Percentiles rank a stretch among this genome's conserved stretches.
Conservation (phyloP, 2,888 invertebrate genomes). For the Melieria picta region DNA sequence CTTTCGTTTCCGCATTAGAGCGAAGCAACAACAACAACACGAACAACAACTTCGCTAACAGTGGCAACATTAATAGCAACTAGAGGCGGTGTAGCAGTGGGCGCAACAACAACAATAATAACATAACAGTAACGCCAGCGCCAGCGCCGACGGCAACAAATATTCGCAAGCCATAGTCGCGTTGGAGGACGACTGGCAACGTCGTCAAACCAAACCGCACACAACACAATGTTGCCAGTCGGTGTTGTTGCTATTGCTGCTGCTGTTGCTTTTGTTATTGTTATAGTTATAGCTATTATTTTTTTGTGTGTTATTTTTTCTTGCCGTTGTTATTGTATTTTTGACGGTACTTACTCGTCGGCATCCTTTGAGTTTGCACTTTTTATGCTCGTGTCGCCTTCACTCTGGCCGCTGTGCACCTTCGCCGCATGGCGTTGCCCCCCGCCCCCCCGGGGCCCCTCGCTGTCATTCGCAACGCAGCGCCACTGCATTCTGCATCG, state of each 20-base stretch:
- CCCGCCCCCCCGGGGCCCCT: background rate
- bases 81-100: background rate
- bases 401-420: background rate
- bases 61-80: background rate
- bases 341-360: background rate
- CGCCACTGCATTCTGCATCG: no score
- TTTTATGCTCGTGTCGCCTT: background rate
- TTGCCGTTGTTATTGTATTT: background rate
- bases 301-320: background rate
- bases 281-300: background rate
- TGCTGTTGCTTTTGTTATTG: background rate
- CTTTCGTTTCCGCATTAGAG: conserved; percentile 26
- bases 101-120: conserved; percentile 17
- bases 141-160: background rate
- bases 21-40: conserved; percentile 38
- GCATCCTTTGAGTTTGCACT: conserved; percentile 6
- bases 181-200: background rate
- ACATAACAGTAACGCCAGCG: conserved; percentile 13
- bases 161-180: background rate
- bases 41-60: conserved; percentile 14
- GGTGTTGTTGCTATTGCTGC: background rate
- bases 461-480: background rate
- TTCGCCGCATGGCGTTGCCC: background rate
- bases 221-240: conserved; percentile 14
- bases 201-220: background rate